These are phyloP conservation scores for Dryococelus australis DNA, from an alignment of 2,888 invertebrate genomes.

Conservation along the genomic window DNA sequence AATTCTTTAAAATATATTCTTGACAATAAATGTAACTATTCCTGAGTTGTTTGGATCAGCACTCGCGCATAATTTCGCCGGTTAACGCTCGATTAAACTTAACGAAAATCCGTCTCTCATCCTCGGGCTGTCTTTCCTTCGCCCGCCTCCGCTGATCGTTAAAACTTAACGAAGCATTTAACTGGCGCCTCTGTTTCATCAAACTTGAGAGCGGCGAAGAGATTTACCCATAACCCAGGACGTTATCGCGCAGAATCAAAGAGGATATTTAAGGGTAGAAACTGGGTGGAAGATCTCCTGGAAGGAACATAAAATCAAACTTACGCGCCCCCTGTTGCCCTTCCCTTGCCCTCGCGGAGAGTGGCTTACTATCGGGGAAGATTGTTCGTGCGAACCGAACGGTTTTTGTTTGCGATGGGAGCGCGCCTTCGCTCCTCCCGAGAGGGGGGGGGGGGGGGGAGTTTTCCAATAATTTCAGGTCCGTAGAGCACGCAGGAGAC, in stretches of 20 bases:
- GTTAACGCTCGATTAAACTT: background rate
- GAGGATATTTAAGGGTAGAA: background rate
- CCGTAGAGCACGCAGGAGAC: background rate
- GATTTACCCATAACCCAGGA: background rate
- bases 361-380: background rate
- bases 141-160: background rate
- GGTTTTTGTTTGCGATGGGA: background rate
- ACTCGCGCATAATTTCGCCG: background rate
- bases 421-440: background rate
- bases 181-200: background rate
- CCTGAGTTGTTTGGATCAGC: background rate
- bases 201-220: background rate
- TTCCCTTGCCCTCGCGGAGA: background rate
- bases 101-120: background rate
- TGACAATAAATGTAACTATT: background rate
- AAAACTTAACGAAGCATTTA: slow-evolving; percentile 5
- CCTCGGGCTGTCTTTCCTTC: background rate
- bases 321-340: background rate
- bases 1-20: too few relatives aligned
- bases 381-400: background rate
- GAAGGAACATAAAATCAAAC: slow-evolving; percentile 10
- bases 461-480: background rate
- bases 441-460: background rate
- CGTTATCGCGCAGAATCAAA: slow-evolving; percentile 6
- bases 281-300: background rate